Conservation (phyloP, 1,140 invertebrate genomes). For the Drosophila tristis region DNA sequence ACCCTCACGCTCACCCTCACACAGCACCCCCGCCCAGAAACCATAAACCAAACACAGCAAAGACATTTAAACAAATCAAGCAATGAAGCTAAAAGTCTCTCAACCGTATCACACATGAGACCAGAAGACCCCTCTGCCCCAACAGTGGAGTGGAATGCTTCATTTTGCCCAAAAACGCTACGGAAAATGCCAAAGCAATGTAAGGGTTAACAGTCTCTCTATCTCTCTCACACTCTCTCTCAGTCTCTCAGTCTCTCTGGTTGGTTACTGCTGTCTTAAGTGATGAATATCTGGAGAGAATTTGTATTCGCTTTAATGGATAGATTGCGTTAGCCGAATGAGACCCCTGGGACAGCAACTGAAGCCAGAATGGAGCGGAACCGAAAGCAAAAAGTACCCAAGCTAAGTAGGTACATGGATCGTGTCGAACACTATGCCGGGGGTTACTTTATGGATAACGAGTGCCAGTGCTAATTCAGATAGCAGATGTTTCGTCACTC, state of each 20-base stretch:
- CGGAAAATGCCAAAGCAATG: conserved; percentile 53
- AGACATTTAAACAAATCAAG: conserved; percentile 81
- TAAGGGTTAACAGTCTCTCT: conserved; percentile 27
- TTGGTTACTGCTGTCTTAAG: conserved; percentile 58
- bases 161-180: conserved; percentile 69
- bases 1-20: conserved; percentile 1
- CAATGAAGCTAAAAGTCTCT: conserved; percentile 80
- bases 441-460: not conserved
- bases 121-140: conserved; percentile 20
- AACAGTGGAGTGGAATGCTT: conserved; percentile 53
- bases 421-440: not conserved
- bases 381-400: too few species aligned
- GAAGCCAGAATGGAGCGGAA: too few species aligned
- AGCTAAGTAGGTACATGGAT: conserved; percentile 19
- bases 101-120: conserved; percentile 71
- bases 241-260: not conserved
- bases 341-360: conserved; percentile 28
- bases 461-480: conserved; percentile 32
- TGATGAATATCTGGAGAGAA: conserved; percentile 71
- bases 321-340: conserved; percentile 43
- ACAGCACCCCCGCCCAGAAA: conserved; percentile 35
- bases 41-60: conserved; percentile 82
- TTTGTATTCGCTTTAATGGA: conserved; percentile 49
- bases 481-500: conserved; percentile 49
- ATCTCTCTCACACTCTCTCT: too few species aligned